Conservation (phyloP, 2,888 invertebrate species). For the Aquatica leii region DNA sequence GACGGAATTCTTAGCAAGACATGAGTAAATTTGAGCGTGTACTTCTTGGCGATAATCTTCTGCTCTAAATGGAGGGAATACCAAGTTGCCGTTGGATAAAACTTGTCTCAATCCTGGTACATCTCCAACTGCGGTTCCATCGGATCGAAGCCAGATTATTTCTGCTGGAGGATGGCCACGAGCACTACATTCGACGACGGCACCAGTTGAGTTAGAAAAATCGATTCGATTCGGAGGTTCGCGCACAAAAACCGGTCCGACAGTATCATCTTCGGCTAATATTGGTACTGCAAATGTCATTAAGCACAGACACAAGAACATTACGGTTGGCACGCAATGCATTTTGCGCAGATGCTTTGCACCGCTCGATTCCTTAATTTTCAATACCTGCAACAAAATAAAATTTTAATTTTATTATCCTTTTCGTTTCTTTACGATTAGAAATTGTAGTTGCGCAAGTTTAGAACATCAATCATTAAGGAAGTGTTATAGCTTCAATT, state of each 20-base stretch:
- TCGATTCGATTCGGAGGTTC: constrained; percentile 92
- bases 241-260: constrained; percentile 89
- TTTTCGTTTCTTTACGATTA: no score
- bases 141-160: constrained; percentile 92
- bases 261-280: constrained; percentile 53
- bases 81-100: constrained; percentile 89
- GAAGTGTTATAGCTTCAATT: no score
- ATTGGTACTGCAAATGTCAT: constrained; percentile 24
- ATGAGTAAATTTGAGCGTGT: constrained; percentile 93
- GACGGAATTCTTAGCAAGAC: constrained; percentile 87
- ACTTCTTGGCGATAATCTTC: constrained; percentile 94
- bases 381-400: background rate
- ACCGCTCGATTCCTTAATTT: constrained; percentile 10
- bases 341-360: constrained; percentile 15
- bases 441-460: no score
- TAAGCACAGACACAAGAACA: constrained; percentile 14
- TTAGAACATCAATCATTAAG: no score
- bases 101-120: constrained; percentile 79
- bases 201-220: constrained; percentile 94
- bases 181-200: constrained; percentile 91
- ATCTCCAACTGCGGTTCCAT: constrained; percentile 90
- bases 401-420: no score
- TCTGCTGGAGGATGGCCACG: constrained; percentile 90
- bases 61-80: constrained; percentile 93
- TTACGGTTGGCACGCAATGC: constrained; percentile 15